Percentiles rank a stretch among this genome's conserved stretches.
These are phyloP conservation scores for Buceros bicornis DNA, from an alignment of 2,797 vertebrate genomes.

Conservation along the genomic window DNA sequence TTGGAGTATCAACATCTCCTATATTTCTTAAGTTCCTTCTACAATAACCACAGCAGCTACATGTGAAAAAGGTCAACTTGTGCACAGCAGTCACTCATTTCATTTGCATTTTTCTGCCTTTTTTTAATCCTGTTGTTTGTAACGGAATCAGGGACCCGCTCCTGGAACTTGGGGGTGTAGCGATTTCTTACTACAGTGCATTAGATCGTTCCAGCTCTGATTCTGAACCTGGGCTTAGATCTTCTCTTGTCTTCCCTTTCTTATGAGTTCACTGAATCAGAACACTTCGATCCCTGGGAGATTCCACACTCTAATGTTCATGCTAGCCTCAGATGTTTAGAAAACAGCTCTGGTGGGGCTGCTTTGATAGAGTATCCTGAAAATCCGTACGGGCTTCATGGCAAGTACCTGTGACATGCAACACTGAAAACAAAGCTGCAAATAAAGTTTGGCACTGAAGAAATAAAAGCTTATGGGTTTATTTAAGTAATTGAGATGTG, in stretches of 20 bases:
- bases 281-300: neutral
- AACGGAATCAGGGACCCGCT: neutral
- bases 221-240: neutral
- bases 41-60: neutral
- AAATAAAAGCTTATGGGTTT: neutral
- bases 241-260: neutral
- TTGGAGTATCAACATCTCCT: neutral
- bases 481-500: neutral
- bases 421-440: neutral
- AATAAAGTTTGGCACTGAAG: rapidly evolving
- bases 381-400: neutral
- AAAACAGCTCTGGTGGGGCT: neutral
- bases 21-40: neutral
- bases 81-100: neutral
- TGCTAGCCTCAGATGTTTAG: neutral
- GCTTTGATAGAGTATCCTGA: neutral
- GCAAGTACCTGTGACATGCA: rapidly evolving
- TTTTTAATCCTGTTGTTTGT: neutral
- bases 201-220: neutral
- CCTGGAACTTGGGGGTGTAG: neutral
- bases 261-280: neutral
- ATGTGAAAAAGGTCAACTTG: neutral
- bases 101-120: neutral
- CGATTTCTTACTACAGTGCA: rapidly evolving
- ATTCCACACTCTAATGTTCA: neutral